Conservation (phyloP, 2,888 invertebrate genomes). For the Chrysomela aeneicollis region DNA sequence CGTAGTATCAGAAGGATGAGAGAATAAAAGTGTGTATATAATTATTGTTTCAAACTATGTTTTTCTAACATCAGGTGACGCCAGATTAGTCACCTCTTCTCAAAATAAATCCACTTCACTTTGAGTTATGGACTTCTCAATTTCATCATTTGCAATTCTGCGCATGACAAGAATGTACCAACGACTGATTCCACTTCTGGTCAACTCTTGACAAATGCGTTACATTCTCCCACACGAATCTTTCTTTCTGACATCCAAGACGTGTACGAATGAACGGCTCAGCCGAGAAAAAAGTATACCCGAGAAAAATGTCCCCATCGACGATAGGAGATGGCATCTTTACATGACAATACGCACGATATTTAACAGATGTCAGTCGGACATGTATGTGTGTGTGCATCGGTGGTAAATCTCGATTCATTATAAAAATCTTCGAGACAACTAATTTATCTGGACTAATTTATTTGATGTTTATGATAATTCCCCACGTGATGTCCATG, state of each 20-base stretch:
- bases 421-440: slow-evolving; percentile 55
- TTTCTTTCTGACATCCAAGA: slow-evolving; percentile 37
- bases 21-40: no score
- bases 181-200: no score
- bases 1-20: no score
- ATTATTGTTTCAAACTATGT: no score
- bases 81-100: no score
- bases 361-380: slow-evolving; percentile 54
- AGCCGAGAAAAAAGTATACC: slow-evolving; percentile 2
- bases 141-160: no score
- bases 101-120: no score
- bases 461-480: slow-evolving; percentile 60
- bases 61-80: no score
- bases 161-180: no score
- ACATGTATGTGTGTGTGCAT: slow-evolving; percentile 45
- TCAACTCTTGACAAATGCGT: slow-evolving; percentile 36
- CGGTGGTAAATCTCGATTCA: slow-evolving; percentile 56
- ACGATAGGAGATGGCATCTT: slow-evolving; percentile 60
- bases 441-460: slow-evolving; percentile 60
- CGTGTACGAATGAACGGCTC: not conserved
- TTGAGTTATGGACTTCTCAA: no score
- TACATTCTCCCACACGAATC: slow-evolving; percentile 20
- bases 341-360: slow-evolving; percentile 60
- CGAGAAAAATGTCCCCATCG: slow-evolving; percentile 24
- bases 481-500: slow-evolving; percentile 52